Conservation (phyloP, 1,140 invertebrate genomes). For the Drusus annulatus region DNA sequence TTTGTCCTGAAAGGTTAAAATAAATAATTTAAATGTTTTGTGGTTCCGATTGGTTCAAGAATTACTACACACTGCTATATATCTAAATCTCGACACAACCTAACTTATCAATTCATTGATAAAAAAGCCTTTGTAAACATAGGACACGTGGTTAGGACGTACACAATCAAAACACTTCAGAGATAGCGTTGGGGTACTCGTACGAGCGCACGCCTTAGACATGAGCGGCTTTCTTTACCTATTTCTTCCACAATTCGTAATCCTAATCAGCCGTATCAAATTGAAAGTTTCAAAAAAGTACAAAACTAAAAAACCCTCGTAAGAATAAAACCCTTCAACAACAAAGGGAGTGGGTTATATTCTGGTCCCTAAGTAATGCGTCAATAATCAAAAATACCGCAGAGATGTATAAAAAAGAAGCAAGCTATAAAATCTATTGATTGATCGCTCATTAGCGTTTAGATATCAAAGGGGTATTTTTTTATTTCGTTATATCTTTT, state of each 20-base stretch:
- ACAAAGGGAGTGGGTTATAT: constrained; percentile 32
- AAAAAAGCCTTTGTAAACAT: too few species aligned
- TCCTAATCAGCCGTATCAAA: constrained; percentile 50
- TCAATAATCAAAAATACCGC: constrained; percentile 51
- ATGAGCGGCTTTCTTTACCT: constrained; percentile 15
- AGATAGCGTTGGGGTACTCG: too few species aligned
- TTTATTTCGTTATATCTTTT: constrained; percentile 22
- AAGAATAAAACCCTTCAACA: constrained; percentile 37
- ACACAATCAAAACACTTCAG: too few species aligned
- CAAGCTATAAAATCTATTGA: constrained; percentile 36
- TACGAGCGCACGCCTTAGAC: not conserved
- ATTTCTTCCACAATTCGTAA: constrained; percentile 17
- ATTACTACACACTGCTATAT: too few species aligned
- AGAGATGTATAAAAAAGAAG: constrained; percentile 34
- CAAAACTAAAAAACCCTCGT: constrained; percentile 1
- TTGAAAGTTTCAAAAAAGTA: constrained; percentile 48
- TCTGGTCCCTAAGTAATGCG: constrained; percentile 26
- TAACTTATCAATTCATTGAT: too few species aligned
- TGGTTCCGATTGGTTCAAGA: too few species aligned
- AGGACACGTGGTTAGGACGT: too few species aligned
- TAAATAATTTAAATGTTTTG: too few species aligned
- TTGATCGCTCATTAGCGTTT: constrained; percentile 51
- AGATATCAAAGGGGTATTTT: constrained; percentile 11
- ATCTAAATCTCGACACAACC: too few species aligned
- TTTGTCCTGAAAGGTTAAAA: too few species aligned